Base-by-base conservation (phyloP, 1,140 invertebrate genomes). In the Diabrotica undecimpunctata region DNA sequence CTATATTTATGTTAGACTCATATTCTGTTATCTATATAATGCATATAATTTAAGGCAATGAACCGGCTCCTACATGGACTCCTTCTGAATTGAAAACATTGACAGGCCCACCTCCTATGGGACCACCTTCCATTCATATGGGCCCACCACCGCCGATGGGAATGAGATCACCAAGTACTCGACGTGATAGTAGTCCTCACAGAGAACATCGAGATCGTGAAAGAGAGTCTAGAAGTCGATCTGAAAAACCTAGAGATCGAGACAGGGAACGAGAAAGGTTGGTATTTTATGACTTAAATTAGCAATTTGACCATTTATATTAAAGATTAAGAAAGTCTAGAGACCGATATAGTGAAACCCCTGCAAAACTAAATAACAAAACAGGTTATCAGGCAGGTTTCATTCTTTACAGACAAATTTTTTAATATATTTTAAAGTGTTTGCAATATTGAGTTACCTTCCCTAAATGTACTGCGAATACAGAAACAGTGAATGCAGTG, bases 61-160 rank as follows among this genome's bases (percentile, higher is more conserved):
- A 54, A 69, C 74, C 10, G 79, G 25, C 36, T 70, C 67, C 78
- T 0, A 81, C 79, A 35, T 88, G 86, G 85, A 79, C 82, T 50
- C 85, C 86, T 9, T 77, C 72, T 11, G 85, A 87, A 64, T 87
- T 87, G 46, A 88, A 88, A 75, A 82, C 86, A 66, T 73, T 88
- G 37, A 87, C 86, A 0, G 78, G 57, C 66, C 71, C 73, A 14
- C 68, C 76, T 63, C 68, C 69, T 5, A 68, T 73, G 52, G 68
- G 65, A 55, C 70, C 72, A 7, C 62, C 68, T 52, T 72, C 72
- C 50, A 73, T 75, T n/a, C 39, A 73, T 57, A 74, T 79, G 63
- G 79, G 78, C 5, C 78, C 80, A n/a, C 79, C 83, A 7, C 75
- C 79, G 4, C 75, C 77, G 51, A 59, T 53, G 11, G 73, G 71